A percentile compares a stretch with the other conserved stretches of the same genome.
Evolutionary conservation across 1,140 invertebrate genomes (phyloP).

Genomic region (Brachionus sp.): DNA sequence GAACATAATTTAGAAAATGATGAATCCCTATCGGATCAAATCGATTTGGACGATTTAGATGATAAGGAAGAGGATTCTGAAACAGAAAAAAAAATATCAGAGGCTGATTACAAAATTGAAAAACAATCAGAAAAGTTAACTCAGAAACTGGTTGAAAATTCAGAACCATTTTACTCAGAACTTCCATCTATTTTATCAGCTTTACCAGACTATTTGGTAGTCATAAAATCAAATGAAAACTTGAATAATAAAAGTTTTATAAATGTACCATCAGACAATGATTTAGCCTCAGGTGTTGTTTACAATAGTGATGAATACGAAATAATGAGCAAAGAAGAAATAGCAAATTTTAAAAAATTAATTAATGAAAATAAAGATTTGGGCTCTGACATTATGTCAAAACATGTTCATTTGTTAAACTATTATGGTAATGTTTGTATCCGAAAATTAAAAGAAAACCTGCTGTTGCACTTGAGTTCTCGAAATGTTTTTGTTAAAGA

Average conservation of each 20-base stretch:
- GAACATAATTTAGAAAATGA: not conserved
- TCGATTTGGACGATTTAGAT: not conserved
- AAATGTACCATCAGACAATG: not conserved
- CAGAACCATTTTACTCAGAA: not conserved
- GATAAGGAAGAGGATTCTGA: not conserved
- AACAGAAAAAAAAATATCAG: not conserved
- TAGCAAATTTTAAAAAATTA: not conserved
- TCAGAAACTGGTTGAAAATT: not conserved
- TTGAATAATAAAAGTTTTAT: not conserved
- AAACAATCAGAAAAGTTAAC: not conserved
- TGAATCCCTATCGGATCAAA: not conserved
- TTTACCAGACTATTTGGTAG: not conserved
- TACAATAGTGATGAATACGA: not conserved
- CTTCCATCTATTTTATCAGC: not conserved
- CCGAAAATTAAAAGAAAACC: not conserved
- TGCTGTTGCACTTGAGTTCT: not conserved
- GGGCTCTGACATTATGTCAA: slow-evolving; percentile 7
- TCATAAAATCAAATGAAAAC: not conserved
- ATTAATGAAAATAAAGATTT: not conserved
- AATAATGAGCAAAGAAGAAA: not conserved
- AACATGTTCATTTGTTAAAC: not conserved
- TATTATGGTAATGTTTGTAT: not conserved
- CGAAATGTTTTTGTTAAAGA: not conserved
- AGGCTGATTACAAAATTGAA: not conserved
- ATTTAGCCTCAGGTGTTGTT: not conserved